Percentiles rank a stretch among this genome's conserved stretches.
phyloP scores from a whole-genome alignment of 2,113 vertebrate genomes.

The Gobiocypris rarus region DNA sequence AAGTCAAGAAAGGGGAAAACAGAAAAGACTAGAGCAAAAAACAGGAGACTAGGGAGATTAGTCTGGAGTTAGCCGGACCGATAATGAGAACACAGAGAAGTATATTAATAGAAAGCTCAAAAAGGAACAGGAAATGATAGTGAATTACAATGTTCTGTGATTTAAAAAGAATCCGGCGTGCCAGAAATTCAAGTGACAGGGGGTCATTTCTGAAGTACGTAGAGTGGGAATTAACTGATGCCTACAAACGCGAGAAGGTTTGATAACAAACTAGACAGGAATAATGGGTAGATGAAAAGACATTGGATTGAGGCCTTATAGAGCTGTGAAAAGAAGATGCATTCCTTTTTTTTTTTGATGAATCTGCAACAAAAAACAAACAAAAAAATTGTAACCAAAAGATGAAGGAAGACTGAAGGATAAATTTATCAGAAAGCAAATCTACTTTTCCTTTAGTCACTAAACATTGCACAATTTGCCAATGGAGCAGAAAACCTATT shows the following conservation, averaged over 20 bases:
- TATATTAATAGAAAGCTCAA: slow-evolving; percentile 3
- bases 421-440: background rate
- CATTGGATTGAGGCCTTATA: background rate
- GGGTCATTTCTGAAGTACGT: slow-evolving; percentile 13
- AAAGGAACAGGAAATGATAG: slow-evolving; percentile 4
- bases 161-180: background rate
- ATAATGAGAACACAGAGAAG: background rate
- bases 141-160: slow-evolving; percentile 15
- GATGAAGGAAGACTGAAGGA: background rate
- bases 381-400: background rate
- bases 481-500: background rate
- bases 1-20: background rate
- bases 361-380: slow-evolving; percentile 41
- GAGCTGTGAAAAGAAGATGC: background rate
- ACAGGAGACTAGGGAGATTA: background rate
- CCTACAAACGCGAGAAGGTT: background rate
- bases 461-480: background rate
- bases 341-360: slow-evolving; percentile 22
- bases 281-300: background rate
- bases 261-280: slow-evolving; percentile 8
- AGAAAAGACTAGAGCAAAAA: background rate
- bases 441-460: background rate
- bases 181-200: slow-evolving; percentile 5
- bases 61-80: background rate
- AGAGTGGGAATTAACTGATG: background rate